phyloP scores from a whole-genome alignment of 1,140 invertebrate genomes.

The Drosophila quadrilineata region DNA sequence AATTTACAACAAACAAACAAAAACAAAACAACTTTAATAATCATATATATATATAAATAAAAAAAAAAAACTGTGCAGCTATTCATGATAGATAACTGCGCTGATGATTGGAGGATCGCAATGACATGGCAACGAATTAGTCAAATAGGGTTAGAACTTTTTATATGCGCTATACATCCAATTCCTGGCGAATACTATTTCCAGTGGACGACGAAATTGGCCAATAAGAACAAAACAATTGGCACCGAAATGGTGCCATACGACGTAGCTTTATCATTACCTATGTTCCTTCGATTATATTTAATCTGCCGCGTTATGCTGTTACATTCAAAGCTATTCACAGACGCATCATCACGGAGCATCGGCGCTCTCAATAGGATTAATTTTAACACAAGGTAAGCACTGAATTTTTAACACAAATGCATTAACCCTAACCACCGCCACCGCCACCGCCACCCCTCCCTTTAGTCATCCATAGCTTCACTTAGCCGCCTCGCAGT shows the following conservation, averaged over 20 bases:
- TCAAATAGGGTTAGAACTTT: constrained; percentile 95
- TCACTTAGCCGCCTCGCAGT: too few species aligned
- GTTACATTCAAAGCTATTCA: constrained; percentile 99
- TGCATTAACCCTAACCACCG: background rate
- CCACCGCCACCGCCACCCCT: too few species aligned
- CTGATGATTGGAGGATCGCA: constrained; percentile 99
- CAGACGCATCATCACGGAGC: constrained; percentile 96
- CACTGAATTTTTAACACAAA: background rate
- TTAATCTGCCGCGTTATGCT: constrained; percentile 99
- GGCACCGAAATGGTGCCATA: constrained; percentile 92
- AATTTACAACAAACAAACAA: background rate
- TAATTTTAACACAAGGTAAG: constrained; percentile 97
- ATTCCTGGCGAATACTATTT: constrained; percentile 98
- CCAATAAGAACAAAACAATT: constrained; percentile 93
- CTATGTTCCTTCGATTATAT: constrained; percentile 99
- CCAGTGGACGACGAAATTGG: constrained; percentile 96
- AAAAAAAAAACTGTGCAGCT: constrained; percentile 84
- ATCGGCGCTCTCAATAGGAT: constrained; percentile 99
- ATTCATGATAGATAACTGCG: constrained; percentile 99
- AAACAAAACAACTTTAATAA: constrained; percentile 3
- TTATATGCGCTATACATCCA: constrained; percentile 98
- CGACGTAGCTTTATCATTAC: constrained; percentile 97
- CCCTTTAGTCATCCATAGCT: too few species aligned
- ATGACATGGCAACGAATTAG: constrained; percentile 98
- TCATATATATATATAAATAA: constrained; percentile 4